Conservation (phyloP, 2,797 vertebrate species). For the Phrynocephalus forsythii region DNA sequence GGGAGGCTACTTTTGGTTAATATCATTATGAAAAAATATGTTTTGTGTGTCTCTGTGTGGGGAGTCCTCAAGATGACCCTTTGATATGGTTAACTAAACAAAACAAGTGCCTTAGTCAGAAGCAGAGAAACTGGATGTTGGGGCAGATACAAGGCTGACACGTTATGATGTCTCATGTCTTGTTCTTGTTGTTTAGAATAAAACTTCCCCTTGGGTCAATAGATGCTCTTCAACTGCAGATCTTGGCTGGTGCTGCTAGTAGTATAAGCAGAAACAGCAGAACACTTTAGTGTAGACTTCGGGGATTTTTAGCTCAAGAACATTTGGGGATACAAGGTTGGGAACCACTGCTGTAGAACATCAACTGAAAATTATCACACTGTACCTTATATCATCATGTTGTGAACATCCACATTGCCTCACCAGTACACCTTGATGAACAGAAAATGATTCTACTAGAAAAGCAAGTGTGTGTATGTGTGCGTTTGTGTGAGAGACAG, state of each 20-base stretch:
- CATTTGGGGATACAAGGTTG: neutral
- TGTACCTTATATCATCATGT: neutral
- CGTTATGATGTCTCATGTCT: neutral
- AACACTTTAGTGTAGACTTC: too few relatives aligned
- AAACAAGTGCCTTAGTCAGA: neutral
- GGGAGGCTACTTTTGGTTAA: neutral
- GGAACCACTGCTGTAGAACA: neutral
- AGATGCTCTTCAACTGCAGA: too few relatives aligned
- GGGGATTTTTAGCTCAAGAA: neutral
- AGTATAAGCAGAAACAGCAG: too few relatives aligned
- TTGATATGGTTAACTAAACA: neutral
- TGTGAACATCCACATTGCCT: neutral
- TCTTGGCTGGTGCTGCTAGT: too few relatives aligned
- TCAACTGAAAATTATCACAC: too few relatives aligned
- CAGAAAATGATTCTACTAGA: neutral
- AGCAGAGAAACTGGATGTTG: neutral
- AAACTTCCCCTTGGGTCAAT: too few relatives aligned
- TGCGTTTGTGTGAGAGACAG: neutral
- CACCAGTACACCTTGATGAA: neutral
- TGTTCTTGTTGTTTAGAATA: neutral
- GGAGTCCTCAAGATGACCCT: neutral
- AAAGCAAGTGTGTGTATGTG: neutral
- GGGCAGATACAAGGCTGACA: neutral
- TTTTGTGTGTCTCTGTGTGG: neutral
- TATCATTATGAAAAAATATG: neutral